Conservation (phyloP, 37 sponge, comb jelly and placozoan species). For the Chondrilla cf. caribensis region DNA sequence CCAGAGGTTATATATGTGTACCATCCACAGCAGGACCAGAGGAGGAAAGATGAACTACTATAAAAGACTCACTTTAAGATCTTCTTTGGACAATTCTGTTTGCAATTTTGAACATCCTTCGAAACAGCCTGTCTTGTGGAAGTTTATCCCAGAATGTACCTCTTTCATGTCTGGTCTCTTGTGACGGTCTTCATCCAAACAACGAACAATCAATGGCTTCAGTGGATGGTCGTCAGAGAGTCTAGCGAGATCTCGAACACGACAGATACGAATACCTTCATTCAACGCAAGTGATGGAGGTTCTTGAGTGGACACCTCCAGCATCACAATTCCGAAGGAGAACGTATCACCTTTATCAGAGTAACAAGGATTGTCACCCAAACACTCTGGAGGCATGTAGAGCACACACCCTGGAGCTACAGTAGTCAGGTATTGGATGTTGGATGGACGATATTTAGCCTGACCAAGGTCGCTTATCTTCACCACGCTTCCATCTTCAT, state of each 20-base stretch:
- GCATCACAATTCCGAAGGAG: not conserved
- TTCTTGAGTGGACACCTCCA: not conserved
- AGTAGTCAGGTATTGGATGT: not conserved
- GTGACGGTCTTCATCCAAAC: not conserved
- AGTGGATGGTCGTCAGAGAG: slow-evolving; percentile 8
- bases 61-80: no score
- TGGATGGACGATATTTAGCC: not conserved
- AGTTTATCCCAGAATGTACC: no score
- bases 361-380: not conserved
- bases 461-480: not conserved
- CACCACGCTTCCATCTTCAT: not conserved
- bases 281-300: not conserved
- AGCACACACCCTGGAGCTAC: not conserved
- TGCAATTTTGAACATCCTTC: no score
- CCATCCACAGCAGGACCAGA: no score
- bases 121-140: no score
- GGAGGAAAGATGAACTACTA: no score
- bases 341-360: not conserved
- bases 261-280: not conserved
- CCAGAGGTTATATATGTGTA: no score
- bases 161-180: not conserved
- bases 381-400: slow-evolving; percentile 1
- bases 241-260: not conserved
- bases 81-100: no score
- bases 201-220: not conserved